These are phyloP conservation scores for Eilema caniola DNA, from an alignment of 2,888 invertebrate species.

Conservation along the genomic window DNA sequence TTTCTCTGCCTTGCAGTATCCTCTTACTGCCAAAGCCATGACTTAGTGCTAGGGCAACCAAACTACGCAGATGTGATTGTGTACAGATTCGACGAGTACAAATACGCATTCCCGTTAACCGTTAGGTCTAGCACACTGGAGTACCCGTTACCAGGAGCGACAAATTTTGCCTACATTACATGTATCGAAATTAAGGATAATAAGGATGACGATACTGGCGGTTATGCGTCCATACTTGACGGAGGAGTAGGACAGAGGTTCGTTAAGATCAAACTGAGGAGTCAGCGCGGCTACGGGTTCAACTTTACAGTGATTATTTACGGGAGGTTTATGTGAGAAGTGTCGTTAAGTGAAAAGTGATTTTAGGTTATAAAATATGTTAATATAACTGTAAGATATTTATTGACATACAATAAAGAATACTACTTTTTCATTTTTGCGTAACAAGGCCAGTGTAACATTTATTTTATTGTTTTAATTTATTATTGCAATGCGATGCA, in stretches of 20 bases:
- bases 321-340: constrained; percentile 12
- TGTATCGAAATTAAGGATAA: constrained; percentile 12
- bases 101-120: constrained; percentile 1
- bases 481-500: too few relatives aligned
- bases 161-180: constrained; percentile 12
- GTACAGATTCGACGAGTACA: constrained; percentile 7
- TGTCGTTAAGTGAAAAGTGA: background rate
- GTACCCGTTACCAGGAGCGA: constrained; percentile 4
- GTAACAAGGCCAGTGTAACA: too few relatives aligned
- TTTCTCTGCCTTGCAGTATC: constrained; percentile 47
- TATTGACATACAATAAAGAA: background rate
- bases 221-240: constrained; percentile 1
- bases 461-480: too few relatives aligned
- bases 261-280: constrained; percentile 17
- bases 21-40: constrained; percentile 17
- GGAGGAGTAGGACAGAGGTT: constrained; percentile 18
- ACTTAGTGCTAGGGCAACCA: constrained; percentile 4
- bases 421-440: too few relatives aligned
- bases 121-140: constrained; percentile 5
- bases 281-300: constrained; percentile 12
- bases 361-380: background rate
- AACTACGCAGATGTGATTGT: constrained; percentile 11
- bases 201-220: constrained; percentile 1
- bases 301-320: constrained; percentile 19
- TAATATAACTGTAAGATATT: background rate